Percentiles rank a stretch among this genome's conserved stretches.
Conservation (phyloP, 1,140 invertebrate species). For the Piezodorus guildinii region DNA sequence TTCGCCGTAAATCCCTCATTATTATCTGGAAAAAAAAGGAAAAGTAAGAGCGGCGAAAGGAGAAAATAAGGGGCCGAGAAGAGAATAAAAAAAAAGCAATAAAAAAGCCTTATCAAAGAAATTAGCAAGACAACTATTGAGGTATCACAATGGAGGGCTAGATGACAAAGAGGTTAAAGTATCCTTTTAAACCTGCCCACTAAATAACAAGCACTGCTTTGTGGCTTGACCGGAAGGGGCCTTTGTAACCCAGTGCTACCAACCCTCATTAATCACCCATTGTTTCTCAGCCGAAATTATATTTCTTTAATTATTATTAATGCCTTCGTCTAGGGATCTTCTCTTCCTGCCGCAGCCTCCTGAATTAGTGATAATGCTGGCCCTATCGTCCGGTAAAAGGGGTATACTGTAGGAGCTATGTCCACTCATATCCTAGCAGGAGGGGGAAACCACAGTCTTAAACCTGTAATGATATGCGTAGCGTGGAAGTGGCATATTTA, state of each 20-base stretch:
- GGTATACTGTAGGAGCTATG: too few species aligned
- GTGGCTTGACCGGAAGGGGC: background rate
- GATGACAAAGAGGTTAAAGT: conserved; percentile 7
- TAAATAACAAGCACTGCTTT: conserved; percentile 1
- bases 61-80: background rate
- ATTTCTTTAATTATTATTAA: conserved; percentile 9
- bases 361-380: background rate
- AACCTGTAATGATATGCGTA: too few species aligned
- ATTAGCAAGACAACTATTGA: conserved; percentile 2
- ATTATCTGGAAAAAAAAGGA: background rate
- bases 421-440: too few species aligned
- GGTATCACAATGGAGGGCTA: background rate
- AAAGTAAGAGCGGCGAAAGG: background rate
- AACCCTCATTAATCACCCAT: background rate
- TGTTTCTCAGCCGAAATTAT: background rate
- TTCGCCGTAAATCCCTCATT: conserved; percentile 1
- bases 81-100: background rate
- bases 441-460: too few species aligned
- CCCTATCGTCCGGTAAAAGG: too few species aligned
- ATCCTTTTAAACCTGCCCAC: background rate
- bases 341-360: background rate
- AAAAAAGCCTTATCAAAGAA: conserved; percentile 3
- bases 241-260: background rate
- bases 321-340: background rate
- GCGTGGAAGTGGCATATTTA: too few species aligned